Evolutionary conservation across 2,797 vertebrate genomes (phyloP), one percentile per base, ranked within the genome.

Genomic region (Pagetopsis macropterus): DNA sequence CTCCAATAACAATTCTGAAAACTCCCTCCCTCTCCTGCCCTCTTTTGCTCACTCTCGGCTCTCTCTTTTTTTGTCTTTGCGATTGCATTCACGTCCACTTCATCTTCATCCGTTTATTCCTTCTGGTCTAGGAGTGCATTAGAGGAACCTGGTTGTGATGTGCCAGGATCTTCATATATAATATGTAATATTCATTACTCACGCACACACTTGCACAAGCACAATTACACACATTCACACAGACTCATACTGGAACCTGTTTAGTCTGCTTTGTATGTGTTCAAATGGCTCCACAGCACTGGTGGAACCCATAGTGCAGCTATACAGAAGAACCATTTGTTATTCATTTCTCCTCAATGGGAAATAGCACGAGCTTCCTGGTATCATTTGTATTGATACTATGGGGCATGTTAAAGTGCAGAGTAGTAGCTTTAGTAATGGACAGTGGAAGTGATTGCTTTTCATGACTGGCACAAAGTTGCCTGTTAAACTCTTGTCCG

Each of bases 1-100:
- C 93, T 95, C 93, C 92, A 94, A 94, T 93, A 94, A 94, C 92
- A 93, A 86, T 88, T 84, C 85, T 79, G 84, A 81, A 91, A 91
- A 84, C 84, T 84, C 82, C 74, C 76, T 75, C 69, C 69, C 56
- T 78, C 80, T 82, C 79, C 57, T 79, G 61, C 79, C 33, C 83
- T 83, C 83, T 83, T 74, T 72, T 63, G 65, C 65, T 88, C 78
- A 72, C 75, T 81, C 72, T 58, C 71, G 56, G 49, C 68, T 63
- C 33, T 48, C 59, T 59, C 50, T n/a, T 6, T 23, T 70, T 56
- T 55, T 40, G 74, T 58, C 50, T 81, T 54, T 83, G 70, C 82
- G 51, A 66, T 80, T 90, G 59, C 61, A 0, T 86, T 86, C 75
- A 80, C 50, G 68, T 86, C 82, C 82, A 81, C 75, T 89, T 84